A percentile compares a stretch with the other conserved stretches of the same genome.
phyloP scores from a whole-genome alignment of 2,113 vertebrate genomes.

The Microcebus ravelobensis region DNA sequence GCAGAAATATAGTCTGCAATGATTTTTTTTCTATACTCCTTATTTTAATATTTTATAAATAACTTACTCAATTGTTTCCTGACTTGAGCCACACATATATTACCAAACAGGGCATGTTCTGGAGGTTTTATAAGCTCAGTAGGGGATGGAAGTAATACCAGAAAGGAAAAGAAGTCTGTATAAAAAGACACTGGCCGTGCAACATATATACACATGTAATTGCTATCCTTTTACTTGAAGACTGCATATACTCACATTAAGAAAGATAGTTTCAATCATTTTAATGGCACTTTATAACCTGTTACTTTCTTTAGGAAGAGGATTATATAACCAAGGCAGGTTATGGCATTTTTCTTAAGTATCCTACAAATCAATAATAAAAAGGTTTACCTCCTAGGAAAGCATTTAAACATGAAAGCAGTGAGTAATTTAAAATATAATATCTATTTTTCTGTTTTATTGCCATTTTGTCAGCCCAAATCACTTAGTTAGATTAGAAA shows the following conservation, averaged over 20 bases:
- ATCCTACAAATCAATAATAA: conserved; percentile 59
- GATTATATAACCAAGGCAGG: conserved; percentile 69
- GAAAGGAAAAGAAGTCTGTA: conserved; percentile 40
- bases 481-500: conserved; percentile 57
- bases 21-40: not conserved
- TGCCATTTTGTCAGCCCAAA: conserved; percentile 24
- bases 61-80: conserved; percentile 66
- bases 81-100: conserved; percentile 46
- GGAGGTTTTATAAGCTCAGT: conserved; percentile 64
- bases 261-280: conserved; percentile 52
- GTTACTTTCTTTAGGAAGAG: conserved; percentile 71
- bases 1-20: conserved; percentile 73
- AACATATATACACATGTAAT: conserved; percentile 48
- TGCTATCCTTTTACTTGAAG: conserved; percentile 64
- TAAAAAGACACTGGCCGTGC: conserved; percentile 43
- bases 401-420: conserved; percentile 54
- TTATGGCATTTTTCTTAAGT: conserved; percentile 67
- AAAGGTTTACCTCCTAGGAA: conserved; percentile 60
- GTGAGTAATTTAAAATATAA: conserved; percentile 28
- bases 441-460: conserved; percentile 46
- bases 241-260: not conserved
- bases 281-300: conserved; percentile 71
- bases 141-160: conserved; percentile 48
- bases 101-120: conserved; percentile 60
- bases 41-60: conserved; percentile 69